Evolutionary conservation across 2,888 invertebrate genomes (phyloP).

Genomic region (Cantharis flavilabris): DNA sequence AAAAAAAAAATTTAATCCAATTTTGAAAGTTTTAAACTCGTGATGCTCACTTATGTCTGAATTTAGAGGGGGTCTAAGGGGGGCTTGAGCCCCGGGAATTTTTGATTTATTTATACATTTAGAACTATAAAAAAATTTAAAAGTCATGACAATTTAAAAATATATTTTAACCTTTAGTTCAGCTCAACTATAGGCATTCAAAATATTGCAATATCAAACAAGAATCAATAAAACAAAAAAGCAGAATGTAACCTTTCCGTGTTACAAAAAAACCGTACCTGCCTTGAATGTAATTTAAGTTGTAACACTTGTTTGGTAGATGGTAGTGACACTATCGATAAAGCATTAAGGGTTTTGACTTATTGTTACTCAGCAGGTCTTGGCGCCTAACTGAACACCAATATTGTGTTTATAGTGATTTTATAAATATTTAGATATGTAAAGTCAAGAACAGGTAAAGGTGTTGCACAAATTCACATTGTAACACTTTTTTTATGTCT

Average conservation of each 20-base stretch:
- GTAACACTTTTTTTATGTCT: conserved; percentile 31
- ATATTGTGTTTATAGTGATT: conserved; percentile 22
- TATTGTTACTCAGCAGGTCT: conserved; percentile 24
- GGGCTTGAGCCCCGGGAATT: too few species aligned
- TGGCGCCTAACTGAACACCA: conserved; percentile 25
- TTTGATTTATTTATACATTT: neutral
- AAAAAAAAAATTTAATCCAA: too few species aligned
- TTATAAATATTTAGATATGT: conserved; percentile 36
- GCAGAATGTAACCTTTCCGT: neutral
- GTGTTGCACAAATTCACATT: conserved; percentile 35
- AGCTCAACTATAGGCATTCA: neutral
- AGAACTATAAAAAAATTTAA: neutral
- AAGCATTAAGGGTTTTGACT: neutral
- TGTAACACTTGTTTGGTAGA: neutral
- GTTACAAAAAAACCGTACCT: neutral
- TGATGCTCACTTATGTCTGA: too few species aligned
- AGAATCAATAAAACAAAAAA: neutral
- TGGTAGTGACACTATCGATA: neutral
- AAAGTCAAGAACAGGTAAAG: conserved; percentile 32
- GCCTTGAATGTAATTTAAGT: neutral
- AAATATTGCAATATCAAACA: neutral
- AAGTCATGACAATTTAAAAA: neutral
- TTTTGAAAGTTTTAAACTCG: too few species aligned
- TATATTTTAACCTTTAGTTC: neutral
- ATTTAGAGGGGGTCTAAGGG: too few species aligned